A percentile compares a stretch with the other conserved stretches of the same genome.
phyloP scores from a whole-genome alignment of 2,113 vertebrate species.

The Leptosomus discolor region DNA sequence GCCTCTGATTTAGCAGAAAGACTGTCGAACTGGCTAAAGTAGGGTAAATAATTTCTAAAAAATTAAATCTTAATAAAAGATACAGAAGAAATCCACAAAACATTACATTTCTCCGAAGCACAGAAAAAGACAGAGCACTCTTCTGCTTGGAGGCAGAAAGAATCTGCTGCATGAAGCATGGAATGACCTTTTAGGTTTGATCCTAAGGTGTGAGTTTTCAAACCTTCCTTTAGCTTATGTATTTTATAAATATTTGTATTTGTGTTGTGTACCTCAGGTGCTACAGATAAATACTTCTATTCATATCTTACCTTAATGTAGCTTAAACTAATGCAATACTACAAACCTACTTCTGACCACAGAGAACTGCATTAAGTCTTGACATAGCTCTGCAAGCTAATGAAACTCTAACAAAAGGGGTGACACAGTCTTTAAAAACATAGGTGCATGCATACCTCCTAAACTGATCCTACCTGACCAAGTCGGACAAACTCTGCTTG shows the following conservation, averaged over 20 bases:
- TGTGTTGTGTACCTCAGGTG: not conserved
- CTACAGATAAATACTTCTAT: not conserved
- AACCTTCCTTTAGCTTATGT: not conserved
- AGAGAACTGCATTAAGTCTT: not conserved
- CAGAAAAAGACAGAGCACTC: not conserved
- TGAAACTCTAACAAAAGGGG: not conserved
- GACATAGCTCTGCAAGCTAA: not conserved
- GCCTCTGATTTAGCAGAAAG: not conserved
- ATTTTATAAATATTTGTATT: not conserved
- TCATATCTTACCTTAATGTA: not conserved
- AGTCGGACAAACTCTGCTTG: conserved; percentile 96
- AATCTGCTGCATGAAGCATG: not conserved
- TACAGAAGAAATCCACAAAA: not conserved
- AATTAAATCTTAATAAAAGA: not conserved
- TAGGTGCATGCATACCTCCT: not conserved
- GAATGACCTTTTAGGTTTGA: not conserved
- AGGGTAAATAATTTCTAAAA: not conserved
- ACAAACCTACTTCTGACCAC: not conserved
- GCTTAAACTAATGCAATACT: not conserved
- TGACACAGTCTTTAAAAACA: not conserved
- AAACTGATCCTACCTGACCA: conserved; percentile 84
- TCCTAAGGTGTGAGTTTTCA: not conserved
- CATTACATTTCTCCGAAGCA: not conserved
- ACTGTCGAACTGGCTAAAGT: not conserved
- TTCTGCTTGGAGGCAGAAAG: not conserved